A percentile compares a stretch with the other conserved stretches of the same genome.
Conservation (phyloP, 2,113 vertebrate species). For the Nothobranchius kuhntae region DNA sequence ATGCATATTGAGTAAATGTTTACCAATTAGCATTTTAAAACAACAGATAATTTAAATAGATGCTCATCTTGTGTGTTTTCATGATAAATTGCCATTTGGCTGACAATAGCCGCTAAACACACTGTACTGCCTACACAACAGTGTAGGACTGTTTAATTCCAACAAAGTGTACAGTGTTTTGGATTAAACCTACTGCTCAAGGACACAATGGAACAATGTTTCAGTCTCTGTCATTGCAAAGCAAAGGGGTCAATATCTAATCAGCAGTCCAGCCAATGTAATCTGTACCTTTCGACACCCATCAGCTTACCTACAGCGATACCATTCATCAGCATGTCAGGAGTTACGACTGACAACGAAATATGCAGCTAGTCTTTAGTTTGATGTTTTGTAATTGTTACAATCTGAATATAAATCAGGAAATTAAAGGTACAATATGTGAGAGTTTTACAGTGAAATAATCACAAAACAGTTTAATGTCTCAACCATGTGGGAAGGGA, state of each 20-base stretch:
- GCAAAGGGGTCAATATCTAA: slow-evolving; percentile 27
- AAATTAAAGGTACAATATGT: neutral
- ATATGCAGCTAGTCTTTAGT: neutral
- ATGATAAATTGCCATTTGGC: slow-evolving; percentile 45
- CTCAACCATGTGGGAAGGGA: no score
- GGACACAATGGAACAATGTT: slow-evolving; percentile 33
- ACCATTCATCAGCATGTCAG: neutral
- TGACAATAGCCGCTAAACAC: slow-evolving; percentile 22
- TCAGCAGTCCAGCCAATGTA: slow-evolving; percentile 8
- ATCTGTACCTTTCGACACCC: slow-evolving; percentile 17
- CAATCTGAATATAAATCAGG: neutral
- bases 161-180: slow-evolving; percentile 20
- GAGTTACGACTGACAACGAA: slow-evolving; percentile 1
- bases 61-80: slow-evolving; percentile 48
- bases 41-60: slow-evolving; percentile 44
- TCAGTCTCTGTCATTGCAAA: slow-evolving; percentile 14
- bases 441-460: neutral
- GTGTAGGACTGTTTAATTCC: slow-evolving; percentile 20
- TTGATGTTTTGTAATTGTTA: neutral
- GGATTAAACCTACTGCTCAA: slow-evolving; percentile 19
- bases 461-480: no score
- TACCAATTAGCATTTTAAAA: slow-evolving; percentile 59
- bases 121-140: neutral
- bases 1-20: slow-evolving; percentile 58
- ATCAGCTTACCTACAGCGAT: slow-evolving; percentile 2